Base-by-base conservation (phyloP, 2,888 invertebrate species). In the Orthonevra nobilis region DNA sequence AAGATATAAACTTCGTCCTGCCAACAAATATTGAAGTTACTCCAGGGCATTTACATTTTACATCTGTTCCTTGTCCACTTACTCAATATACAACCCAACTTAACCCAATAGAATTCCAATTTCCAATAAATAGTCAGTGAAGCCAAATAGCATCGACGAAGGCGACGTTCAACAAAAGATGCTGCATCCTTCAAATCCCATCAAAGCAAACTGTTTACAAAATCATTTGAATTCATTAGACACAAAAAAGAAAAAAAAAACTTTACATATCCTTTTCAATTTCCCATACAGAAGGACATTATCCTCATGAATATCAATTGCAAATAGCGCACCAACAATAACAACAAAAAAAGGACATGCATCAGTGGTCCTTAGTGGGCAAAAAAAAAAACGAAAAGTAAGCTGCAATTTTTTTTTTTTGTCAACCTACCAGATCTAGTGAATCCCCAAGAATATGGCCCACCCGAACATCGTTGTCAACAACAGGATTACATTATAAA, bases 241-340 rank as follows among this genome's bases (percentile, higher is more conserved):
- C 23, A 61, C 40, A 19, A 40, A 19, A 19, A 40, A n/a, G n/a
- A n/a, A n/a, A n/a, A n/a, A n/a, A n/a, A n/a, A n/a, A n/a, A n/a
- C n/a, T 40, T 40, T 40, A 19, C 40, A 40, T 40, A 40, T 36
- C 40, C n/a, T 19, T 40, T 40, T 40, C 17, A 40, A 40, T 23
- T 23, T 23, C 23, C 23, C 23, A 3, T 5, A 20, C 14, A 9
- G 9, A 50, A 44, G 26, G 19, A 74, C 61, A 69, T 75, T 56
- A 61, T 69, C 54, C 74, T 75, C 74, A 69, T 75, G 74, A 74
- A 74, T 74, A 74, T 74, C 74, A 74, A 74, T 61, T 68, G 60
- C 44, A 66, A 60, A n/a, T n/a, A 74, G 68, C 60, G 60, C 68
- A 74, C 68, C 68, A 61, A 58, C 60, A n/a, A n/a, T n/a, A n/a